A percentile compares a stretch with the other conserved stretches of the same genome.
phyloP scores from a whole-genome alignment of 2,113 vertebrate genomes.

The Nerophis ophidion region DNA sequence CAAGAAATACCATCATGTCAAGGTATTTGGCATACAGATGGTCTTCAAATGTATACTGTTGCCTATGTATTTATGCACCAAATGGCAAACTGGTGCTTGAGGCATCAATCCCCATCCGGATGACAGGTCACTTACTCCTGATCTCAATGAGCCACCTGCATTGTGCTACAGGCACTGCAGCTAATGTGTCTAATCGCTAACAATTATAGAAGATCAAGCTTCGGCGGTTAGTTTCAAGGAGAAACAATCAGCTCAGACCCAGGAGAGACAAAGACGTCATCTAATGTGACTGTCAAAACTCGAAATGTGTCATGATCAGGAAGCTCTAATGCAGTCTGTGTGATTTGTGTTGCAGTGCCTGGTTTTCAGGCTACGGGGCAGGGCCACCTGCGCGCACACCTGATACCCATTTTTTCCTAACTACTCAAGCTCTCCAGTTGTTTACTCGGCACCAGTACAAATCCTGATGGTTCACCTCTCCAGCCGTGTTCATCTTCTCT shows the following conservation, averaged over 20 bases:
- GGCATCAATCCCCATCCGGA: constrained; percentile 23
- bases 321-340: too few relatives aligned
- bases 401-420: too few relatives aligned
- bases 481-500: neutral
- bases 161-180: constrained; percentile 13
- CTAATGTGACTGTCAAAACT: neutral
- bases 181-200: constrained; percentile 28
- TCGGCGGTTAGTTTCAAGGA: neutral
- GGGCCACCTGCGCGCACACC: too few relatives aligned
- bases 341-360: too few relatives aligned
- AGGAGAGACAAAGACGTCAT: neutral
- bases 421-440: too few relatives aligned
- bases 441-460: neutral
- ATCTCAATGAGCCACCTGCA: constrained; percentile 34
- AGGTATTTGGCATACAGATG: too few relatives aligned
- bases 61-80: neutral
- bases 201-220: constrained; percentile 30
- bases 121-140: constrained; percentile 32
- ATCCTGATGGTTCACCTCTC: neutral
- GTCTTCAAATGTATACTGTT: too few relatives aligned
- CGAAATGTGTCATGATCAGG: too few relatives aligned
- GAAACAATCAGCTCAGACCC: neutral
- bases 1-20: too few relatives aligned
- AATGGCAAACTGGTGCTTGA: constrained; percentile 17
- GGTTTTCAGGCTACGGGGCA: too few relatives aligned